Evolutionary conservation across 2,797 vertebrate species (phyloP).

Genomic region (Triplophysa yarkandensis): DNA sequence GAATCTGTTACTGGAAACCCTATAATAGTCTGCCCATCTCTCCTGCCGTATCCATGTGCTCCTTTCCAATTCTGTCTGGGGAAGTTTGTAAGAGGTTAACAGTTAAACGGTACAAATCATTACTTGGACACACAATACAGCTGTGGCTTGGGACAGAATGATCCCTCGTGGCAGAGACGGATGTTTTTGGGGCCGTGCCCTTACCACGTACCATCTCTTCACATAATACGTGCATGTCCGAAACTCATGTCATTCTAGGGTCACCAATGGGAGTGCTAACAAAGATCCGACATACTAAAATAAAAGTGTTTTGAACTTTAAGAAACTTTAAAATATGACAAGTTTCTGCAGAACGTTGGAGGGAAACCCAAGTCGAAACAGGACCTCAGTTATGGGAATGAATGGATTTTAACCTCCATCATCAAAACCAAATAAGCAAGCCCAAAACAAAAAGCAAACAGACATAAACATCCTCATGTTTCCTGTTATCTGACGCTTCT

Average conservation of each 20-base stretch:
- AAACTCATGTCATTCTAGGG: constrained; percentile 19
- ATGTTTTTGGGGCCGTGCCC: constrained; percentile 35
- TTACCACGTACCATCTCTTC: constrained; percentile 13
- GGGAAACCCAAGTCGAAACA: constrained; percentile 4
- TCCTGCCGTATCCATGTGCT: constrained; percentile 27
- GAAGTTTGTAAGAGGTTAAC: constrained; percentile 45
- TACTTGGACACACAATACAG: constrained; percentile 58
- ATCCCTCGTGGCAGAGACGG: not conserved
- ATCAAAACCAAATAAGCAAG: constrained; percentile 8
- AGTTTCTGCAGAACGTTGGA: not conserved
- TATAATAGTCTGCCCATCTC: constrained; percentile 38
- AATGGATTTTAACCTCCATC: constrained; percentile 9
- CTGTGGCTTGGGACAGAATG: constrained; percentile 51
- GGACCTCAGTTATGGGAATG: constrained; percentile 9
- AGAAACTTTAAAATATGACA: constrained; percentile 13
- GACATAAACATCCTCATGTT: constrained; percentile 14
- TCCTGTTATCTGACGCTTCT: constrained; percentile 11
- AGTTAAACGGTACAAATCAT: constrained; percentile 44
- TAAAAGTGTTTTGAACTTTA: constrained; percentile 12
- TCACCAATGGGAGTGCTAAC: constrained; percentile 4
- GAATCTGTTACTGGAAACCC: constrained; percentile 33
- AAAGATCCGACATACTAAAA: not conserved
- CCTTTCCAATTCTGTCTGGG: constrained; percentile 30
- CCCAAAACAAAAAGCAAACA: not conserved
- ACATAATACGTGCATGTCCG: constrained; percentile 13